Conservation (phyloP, 1,140 invertebrate genomes). For the Hyposmocoma kahamanoa region DNA sequence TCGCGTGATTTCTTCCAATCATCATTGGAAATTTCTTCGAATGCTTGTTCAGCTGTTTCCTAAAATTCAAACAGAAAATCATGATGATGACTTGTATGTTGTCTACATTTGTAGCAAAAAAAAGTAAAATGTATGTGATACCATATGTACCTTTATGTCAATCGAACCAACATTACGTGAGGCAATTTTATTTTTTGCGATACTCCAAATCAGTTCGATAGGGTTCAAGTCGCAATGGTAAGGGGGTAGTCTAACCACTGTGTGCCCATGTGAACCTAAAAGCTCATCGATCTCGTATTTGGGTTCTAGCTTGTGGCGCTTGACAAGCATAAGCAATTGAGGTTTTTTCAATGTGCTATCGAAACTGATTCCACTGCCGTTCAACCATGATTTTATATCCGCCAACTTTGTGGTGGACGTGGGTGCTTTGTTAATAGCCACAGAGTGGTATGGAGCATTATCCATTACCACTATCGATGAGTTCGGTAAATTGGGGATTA, state of each 20-base stretch:
- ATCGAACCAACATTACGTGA: neutral
- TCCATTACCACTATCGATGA: constrained; percentile 14
- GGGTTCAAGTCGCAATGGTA: no score
- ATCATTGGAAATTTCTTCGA: no score
- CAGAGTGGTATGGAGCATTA: constrained; percentile 14
- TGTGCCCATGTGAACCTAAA: constrained; percentile 1
- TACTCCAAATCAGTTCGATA: no score
- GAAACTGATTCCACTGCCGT: constrained; percentile 8
- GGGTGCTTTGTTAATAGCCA: constrained; percentile 10
- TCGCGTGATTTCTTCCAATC: no score
- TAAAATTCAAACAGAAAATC: no score
- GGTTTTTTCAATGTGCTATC: constrained; percentile 6
- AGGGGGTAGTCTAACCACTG: neutral
- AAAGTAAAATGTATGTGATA: no score
- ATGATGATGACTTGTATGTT: no score
- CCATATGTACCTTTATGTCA: no score
- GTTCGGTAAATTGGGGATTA: constrained; percentile 13
- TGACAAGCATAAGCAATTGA: constrained; percentile 2
- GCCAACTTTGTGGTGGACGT: neutral
- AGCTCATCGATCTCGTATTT: constrained; percentile 4
- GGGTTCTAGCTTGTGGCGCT: constrained; percentile 5
- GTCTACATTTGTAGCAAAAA: no score
- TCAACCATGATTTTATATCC: constrained; percentile 9
- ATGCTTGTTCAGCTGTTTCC: no score
- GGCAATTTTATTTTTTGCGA: constrained; percentile 1